Evolutionary conservation across 53 echinoderm and acorn worm species (phyloP).

Genomic region (Zoroaster sp.): DNA sequence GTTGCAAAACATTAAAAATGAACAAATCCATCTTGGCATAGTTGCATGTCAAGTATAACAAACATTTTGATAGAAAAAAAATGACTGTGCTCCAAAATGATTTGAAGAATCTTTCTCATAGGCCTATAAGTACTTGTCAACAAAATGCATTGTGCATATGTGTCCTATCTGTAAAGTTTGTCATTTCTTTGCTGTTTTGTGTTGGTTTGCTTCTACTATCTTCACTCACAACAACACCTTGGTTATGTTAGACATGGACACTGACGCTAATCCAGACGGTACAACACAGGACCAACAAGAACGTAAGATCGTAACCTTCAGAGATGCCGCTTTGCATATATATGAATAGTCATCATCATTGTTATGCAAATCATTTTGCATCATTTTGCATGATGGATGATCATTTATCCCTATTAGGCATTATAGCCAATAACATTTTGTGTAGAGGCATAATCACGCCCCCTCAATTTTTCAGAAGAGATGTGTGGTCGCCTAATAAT

Average conservation of each 20-base stretch:
- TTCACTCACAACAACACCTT: neutral
- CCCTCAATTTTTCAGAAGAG: no score
- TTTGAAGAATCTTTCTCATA: neutral
- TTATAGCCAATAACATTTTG: no score
- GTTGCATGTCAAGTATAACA: no score
- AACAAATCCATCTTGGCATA: neutral
- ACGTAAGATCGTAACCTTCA: constrained; percentile 21
- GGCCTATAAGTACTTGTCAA: neutral
- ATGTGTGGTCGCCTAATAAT: no score
- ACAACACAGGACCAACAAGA: constrained; percentile 30
- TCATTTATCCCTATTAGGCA: no score
- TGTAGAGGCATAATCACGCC: no score
- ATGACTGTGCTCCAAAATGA: neutral
- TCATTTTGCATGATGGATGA: no score
- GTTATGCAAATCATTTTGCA: no score
- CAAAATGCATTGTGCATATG: neutral
- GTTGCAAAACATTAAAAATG: no score
- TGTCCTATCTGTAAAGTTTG: neutral
- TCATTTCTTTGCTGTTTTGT: neutral
- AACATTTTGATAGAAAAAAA: neutral
- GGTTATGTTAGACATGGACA: constrained; percentile 19
- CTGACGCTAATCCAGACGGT: neutral
- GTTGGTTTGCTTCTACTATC: neutral
- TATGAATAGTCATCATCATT: no score
- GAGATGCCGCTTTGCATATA: no score